Conservation (phyloP, 2,113 vertebrate species). For the Turnix velox region DNA sequence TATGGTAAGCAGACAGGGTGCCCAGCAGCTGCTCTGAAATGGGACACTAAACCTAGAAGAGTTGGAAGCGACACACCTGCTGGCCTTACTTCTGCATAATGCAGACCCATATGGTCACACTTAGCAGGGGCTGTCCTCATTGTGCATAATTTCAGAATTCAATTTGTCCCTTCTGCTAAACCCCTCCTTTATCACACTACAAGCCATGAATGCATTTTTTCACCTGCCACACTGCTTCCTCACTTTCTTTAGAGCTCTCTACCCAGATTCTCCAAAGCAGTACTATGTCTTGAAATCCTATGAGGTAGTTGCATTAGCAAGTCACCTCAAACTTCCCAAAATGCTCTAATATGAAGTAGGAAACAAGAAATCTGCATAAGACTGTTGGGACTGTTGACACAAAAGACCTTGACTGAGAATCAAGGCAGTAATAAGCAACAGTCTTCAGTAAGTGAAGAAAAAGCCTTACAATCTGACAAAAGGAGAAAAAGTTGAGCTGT, state of each 20-base stretch:
- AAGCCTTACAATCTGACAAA: background rate
- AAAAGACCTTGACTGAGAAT: background rate
- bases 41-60: background rate
- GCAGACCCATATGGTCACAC: background rate
- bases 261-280: background rate
- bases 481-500: background rate
- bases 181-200: background rate
- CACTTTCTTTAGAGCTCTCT: background rate
- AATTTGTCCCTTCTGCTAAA: background rate
- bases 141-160: background rate
- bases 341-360: background rate
- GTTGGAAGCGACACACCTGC: fast-evolving
- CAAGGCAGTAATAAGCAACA: background rate
- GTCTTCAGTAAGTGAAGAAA: background rate
- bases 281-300: background rate
- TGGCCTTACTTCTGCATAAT: background rate
- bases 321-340: background rate
- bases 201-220: background rate
- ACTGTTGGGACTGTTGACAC: background rate
- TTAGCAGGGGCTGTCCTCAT: background rate
- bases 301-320: background rate
- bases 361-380: background rate
- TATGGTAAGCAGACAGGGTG: background rate
- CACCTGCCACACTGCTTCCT: background rate
- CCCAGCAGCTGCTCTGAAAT: background rate